A percentile compares a stretch with the other conserved stretches of the same genome.
phyloP scores from a whole-genome alignment of 92 coral and sea anemone species.

The Umimayanthus kanabou region DNA sequence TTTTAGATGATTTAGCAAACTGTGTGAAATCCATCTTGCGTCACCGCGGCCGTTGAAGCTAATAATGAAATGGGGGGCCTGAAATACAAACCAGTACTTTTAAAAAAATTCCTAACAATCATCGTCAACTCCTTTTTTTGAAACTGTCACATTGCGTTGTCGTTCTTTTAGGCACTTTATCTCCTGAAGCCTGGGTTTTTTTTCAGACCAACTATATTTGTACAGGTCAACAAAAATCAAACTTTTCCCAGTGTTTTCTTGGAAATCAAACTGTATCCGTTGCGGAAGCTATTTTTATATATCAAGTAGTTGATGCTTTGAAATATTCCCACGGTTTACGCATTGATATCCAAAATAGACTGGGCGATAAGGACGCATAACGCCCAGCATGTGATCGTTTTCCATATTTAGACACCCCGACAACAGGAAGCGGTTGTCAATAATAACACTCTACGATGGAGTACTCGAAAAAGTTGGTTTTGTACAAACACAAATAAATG shows the following conservation, averaged over 20 bases:
- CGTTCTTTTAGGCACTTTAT: neutral
- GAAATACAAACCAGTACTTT: no score
- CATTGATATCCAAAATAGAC: constrained; percentile 3
- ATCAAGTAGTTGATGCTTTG: neutral
- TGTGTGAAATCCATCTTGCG: neutral
- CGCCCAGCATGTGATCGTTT: neutral
- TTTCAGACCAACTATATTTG: neutral
- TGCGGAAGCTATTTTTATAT: neutral
- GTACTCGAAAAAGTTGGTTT: neutral
- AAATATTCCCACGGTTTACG: constrained; percentile 21
- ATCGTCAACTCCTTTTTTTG: neutral
- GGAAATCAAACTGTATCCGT: no score
- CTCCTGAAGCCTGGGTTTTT: neutral
- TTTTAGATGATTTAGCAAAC: no score
- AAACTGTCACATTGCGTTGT: neutral
- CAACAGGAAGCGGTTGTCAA: neutral
- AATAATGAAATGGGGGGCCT: no score
- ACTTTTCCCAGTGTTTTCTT: no score
- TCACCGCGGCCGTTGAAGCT: neutral
- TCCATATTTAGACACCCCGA: neutral
- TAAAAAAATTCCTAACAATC: no score
- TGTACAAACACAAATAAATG: neutral
- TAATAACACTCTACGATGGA: neutral
- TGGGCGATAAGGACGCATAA: neutral
- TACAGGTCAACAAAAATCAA: neutral